Base-by-base conservation (phyloP, 2,113 vertebrate genomes). In the Pheucticus melanocephalus region DNA sequence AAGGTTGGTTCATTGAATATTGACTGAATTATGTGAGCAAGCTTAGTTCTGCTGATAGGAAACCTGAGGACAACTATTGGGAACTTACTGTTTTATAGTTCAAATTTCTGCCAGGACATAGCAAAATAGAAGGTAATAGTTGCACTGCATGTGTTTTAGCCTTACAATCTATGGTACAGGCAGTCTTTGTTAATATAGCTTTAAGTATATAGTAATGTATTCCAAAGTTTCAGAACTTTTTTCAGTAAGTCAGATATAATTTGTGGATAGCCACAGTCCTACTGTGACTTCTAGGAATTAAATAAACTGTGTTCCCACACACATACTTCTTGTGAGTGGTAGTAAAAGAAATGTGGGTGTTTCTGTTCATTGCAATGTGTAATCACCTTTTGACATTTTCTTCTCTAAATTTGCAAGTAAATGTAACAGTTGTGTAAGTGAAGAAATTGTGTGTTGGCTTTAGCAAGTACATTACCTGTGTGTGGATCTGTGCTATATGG, bases 281-380 rank as follows among this genome's bases (percentile, higher is more conserved):
- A 78, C 84, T 95, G 95, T 93, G 96, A 61, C 63, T 94, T 89
- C 65, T 23, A 72, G 66, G 73, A 94, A 73, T 69, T 92, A 39
- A 30, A 13, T 53, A 31, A 83, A 54, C 42, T 18, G 1, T 65
- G 63, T 88, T 95, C 95, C 87, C 71, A 54, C 91, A 72, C 57
- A 64, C 30, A 7, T 65, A 31, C 30, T 84, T 75, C 45, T 69
- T 69, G 42, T 15, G 24, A 77, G 70, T 45, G 64, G 50, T 73
- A 59, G 84, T 88, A 54, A 82, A 91, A 94, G 66, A 90, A 88
- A 70, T 56, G 82, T 92, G 66, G 86, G 96, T 88, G 91, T 92
- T 95, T 54, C 72, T 86, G 23, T 89, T 94, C 85, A 14, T 50
- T 91, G 54, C 37, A 87, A 9, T 50, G 11, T 66, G 51, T 66